These are phyloP conservation scores for Hypselothyrea guttata DNA, from an alignment of 2,888 invertebrate genomes.

Conservation along the genomic window DNA sequence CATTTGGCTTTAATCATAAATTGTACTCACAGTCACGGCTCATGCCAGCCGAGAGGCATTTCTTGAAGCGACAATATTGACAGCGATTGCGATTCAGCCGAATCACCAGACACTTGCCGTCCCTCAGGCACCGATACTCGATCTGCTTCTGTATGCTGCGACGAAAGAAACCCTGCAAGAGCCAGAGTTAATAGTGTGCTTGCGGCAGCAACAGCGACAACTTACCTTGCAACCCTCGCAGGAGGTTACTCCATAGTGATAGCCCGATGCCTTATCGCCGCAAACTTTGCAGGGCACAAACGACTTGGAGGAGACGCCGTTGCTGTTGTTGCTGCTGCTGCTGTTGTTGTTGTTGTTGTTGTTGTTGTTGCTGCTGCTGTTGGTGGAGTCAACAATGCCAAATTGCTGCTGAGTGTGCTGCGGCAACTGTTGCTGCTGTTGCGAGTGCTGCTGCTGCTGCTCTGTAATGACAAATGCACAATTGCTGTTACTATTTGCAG, in stretches of 20 bases:
- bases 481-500: conserved; percentile 40
- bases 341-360: conserved; percentile 79
- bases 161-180: conserved; percentile 93
- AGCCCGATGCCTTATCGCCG: conserved; percentile 94
- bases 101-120: conserved; percentile 96
- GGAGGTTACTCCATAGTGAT: conserved; percentile 98
- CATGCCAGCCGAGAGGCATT: conserved; percentile 98
- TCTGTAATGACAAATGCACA: conserved; percentile 65
- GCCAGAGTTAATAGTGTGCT: too few species aligned
- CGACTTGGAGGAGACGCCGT: conserved; percentile 90
- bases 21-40: conserved; percentile 95
- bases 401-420: conserved; percentile 83
- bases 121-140: conserved; percentile 95
- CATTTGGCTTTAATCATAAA: neutral
- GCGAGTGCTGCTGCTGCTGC: conserved; percentile 46
- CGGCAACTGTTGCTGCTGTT: conserved; percentile 83
- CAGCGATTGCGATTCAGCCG: conserved; percentile 96
- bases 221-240: conserved; percentile 99
- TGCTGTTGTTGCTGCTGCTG: conserved; percentile 85
- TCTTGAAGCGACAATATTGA: conserved; percentile 97
- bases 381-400: conserved; percentile 22
- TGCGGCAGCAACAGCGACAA: too few species aligned
- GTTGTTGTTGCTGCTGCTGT: conserved; percentile 42
- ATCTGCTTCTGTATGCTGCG: conserved; percentile 98
- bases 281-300: conserved; percentile 98